A percentile compares a stretch with the other conserved stretches of the same genome.
Evolutionary conservation across 1,140 invertebrate species (phyloP).

Genomic region (Drosophila saltans): DNA sequence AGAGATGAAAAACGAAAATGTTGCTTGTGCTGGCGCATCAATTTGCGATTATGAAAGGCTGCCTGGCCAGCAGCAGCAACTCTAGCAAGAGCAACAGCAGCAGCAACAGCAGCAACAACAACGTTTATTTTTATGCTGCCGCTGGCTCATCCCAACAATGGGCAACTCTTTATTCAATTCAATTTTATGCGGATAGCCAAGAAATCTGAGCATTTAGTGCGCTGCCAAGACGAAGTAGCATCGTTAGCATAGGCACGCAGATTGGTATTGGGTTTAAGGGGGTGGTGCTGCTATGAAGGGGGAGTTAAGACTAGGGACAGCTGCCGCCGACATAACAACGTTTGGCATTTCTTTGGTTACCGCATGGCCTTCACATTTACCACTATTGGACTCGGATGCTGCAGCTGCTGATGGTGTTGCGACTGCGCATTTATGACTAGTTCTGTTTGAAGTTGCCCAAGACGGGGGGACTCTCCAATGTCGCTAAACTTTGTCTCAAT

Average conservation of each 20-base stretch:
- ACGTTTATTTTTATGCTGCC: constrained; percentile 43
- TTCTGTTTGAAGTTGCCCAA: constrained; percentile 35
- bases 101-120: constrained; percentile 38
- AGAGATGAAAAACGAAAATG: constrained; percentile 54
- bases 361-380: constrained; percentile 52
- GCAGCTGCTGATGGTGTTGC: constrained; percentile 57
- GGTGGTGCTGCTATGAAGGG: neutral
- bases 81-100: constrained; percentile 25
- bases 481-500: constrained; percentile 14
- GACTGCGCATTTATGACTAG: constrained; percentile 72
- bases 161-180: constrained; percentile 78
- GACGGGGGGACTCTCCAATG: constrained; percentile 32
- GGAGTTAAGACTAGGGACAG: neutral
- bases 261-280: constrained; percentile 21
- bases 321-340: constrained; percentile 20
- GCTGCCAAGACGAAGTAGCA: constrained; percentile 59
- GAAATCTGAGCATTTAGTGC: constrained; percentile 78
- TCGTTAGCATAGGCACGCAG: constrained; percentile 55
- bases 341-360: constrained; percentile 53
- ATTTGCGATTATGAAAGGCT: constrained; percentile 80
- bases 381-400: constrained; percentile 35
- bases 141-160: constrained; percentile 55
- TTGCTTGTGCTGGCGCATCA: constrained; percentile 71
- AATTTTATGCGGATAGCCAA: constrained; percentile 61
- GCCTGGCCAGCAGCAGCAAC: constrained; percentile 69